phyloP scores from a whole-genome alignment of 2,888 invertebrate species.

The Pammene aurita region DNA sequence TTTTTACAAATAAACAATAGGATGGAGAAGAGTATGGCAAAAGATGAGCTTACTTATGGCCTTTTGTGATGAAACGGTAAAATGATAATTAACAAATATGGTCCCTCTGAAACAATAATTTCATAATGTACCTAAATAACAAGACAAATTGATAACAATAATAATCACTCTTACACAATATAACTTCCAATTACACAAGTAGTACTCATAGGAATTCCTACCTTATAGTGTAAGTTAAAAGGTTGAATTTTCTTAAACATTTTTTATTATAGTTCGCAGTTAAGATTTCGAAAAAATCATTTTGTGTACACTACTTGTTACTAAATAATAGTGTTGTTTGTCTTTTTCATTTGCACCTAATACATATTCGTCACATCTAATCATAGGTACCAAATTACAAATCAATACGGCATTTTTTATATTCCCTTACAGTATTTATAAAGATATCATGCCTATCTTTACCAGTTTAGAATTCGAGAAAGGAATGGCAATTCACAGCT shows the following conservation, averaged over 20 bases:
- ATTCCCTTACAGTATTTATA: background rate
- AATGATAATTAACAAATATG: constrained; percentile 52
- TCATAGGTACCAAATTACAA: constrained; percentile 1
- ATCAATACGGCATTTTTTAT: background rate
- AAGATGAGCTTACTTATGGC: constrained; percentile 57
- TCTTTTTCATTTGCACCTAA: background rate
- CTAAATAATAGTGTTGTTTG: background rate
- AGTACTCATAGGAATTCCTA: constrained; percentile 7
- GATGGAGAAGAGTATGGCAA: constrained; percentile 59
- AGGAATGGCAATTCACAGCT: background rate
- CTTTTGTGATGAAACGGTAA: constrained; percentile 49
- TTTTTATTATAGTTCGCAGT: background rate
- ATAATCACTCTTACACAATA: constrained; percentile 26
- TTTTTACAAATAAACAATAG: constrained; percentile 48
- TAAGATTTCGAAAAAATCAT: background rate
- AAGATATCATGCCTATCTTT: background rate
- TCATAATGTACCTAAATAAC: constrained; percentile 40
- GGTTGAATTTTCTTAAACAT: background rate
- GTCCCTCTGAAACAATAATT: constrained; percentile 58
- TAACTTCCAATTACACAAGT: constrained; percentile 20
- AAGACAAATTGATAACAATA: constrained; percentile 35
- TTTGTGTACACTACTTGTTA: background rate
- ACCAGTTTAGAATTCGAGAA: background rate
- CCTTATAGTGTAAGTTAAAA: background rate
- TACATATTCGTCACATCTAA: background rate